These are phyloP conservation scores for Aulostomus chinensis DNA, from an alignment of 2,797 vertebrate species.

Conservation along the genomic window DNA sequence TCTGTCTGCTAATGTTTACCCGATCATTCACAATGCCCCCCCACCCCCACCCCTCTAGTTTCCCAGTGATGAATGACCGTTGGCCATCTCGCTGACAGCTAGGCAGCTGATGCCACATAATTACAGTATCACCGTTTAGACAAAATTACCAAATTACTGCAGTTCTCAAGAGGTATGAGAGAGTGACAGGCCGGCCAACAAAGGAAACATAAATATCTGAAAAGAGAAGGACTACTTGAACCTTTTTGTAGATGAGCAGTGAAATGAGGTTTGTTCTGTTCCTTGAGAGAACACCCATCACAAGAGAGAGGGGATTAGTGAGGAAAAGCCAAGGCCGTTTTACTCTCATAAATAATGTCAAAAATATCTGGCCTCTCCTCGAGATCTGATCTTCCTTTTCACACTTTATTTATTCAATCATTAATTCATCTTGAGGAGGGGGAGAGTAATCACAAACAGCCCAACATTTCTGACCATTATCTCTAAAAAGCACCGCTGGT, in stretches of 20 bases:
- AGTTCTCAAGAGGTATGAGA: constrained; percentile 73
- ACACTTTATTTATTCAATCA: constrained; percentile 45
- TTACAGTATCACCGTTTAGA: constrained; percentile 84
- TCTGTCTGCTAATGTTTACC: constrained; percentile 71
- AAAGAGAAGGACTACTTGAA: constrained; percentile 39
- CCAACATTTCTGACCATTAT: constrained; percentile 34
- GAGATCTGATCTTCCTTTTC: constrained; percentile 48
- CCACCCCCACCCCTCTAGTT: constrained; percentile 42
- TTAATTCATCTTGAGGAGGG: constrained; percentile 44
- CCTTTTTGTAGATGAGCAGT: constrained; percentile 38
- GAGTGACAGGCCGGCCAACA: constrained; percentile 79
- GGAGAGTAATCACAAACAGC: constrained; percentile 35
- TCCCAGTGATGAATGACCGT: constrained; percentile 82
- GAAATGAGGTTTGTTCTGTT: constrained; percentile 49
- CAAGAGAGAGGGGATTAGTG: constrained; percentile 61
- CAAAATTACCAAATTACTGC: constrained; percentile 86
- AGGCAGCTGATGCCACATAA: constrained; percentile 88
- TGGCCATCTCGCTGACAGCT: constrained; percentile 79
- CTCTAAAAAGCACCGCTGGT: no score
- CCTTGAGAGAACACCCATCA: constrained; percentile 50
- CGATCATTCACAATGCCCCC: constrained; percentile 60
- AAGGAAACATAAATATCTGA: constrained; percentile 73
- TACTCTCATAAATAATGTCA: constrained; percentile 57
- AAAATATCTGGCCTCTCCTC: constrained; percentile 60
- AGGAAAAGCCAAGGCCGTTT: constrained; percentile 44